Evolutionary conservation across 2,888 invertebrate species (phyloP), one percentile per base, ranked within the genome.

Genomic region (Patella ulyssiponensis): DNA sequence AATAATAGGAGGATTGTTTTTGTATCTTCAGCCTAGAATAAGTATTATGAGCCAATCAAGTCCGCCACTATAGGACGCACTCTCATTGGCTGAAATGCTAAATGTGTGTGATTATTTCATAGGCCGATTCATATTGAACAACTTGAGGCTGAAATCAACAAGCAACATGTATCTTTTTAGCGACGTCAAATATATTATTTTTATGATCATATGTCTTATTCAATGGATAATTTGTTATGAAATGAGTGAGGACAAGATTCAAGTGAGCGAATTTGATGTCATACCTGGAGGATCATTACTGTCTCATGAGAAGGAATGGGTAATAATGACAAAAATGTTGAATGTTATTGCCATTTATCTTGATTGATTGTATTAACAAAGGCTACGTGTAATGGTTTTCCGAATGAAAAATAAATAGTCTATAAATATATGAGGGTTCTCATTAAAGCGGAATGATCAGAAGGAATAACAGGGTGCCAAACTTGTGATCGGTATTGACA

Each of bases 281-380:
- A 81, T 77, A 54, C 81, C 81, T 17, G 83, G 81, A 51, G 83
- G 83, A 52, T 54, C 74, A 54, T 15, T 52, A 15, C 56, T 64
- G 14, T 44, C 33, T 33, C 74, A 71, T 53, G 77, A 83, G 69
- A 79, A 77, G 64, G 71, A 79, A n/a, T 76, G 75, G 83, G 81
- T 81, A 76, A 73, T 78, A 72, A 71, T n/a, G 12, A 23, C 33
- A 17, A 20, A 14, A 73, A 9, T 69, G 15, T 33, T 33, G 9
- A 2, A 17, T 27, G 3, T 27, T 2, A 27, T 27, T 27, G 27
- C n/a, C 20, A 12, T 27, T 56, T 27, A n/a, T 23, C 11, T 74
- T 2, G 17, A 15, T 15, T n/a, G 33, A 44, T 9, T 33, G 33
- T 33, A 27, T 27, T 27, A 27, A 27, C 4, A 33, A 5, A 33